These are phyloP conservation scores for Entomobrya multifasciata DNA, from an alignment of 2,888 invertebrate species.

Conservation along the genomic window DNA sequence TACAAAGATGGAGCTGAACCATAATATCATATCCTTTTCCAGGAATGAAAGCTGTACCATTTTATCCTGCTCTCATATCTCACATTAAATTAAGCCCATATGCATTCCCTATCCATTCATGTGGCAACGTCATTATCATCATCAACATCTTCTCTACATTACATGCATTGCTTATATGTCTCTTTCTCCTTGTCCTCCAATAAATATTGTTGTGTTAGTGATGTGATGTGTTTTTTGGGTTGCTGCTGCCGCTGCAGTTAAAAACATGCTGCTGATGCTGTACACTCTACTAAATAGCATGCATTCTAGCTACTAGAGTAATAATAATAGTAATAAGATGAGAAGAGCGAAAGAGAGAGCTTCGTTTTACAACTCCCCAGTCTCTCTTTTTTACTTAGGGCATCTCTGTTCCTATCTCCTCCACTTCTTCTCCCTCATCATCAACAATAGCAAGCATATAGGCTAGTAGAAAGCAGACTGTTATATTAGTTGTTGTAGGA, in stretches of 20 bases:
- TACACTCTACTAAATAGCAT: no score
- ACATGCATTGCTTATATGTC: conserved; percentile 17
- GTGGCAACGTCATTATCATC: not conserved
- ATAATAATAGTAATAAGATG: not conserved
- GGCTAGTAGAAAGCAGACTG: no score
- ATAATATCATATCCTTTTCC: no score
- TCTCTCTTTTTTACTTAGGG: conserved; percentile 23
- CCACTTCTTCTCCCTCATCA: no score
- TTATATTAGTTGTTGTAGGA: not conserved
- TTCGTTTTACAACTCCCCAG: conserved; percentile 40
- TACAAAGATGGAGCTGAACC: no score
- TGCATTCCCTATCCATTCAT: not conserved
- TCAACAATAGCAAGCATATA: no score
- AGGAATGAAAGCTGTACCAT: not conserved
- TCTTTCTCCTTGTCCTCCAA: not conserved
- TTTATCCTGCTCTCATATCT: not conserved
- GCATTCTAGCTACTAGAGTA: not conserved
- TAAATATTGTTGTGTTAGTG: conserved; percentile 1
- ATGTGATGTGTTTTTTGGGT: no score
- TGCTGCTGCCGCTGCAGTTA: no score
- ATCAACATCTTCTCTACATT: not conserved
- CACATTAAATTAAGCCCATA: conserved; percentile 13
- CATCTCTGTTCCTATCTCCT: no score
- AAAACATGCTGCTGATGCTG: no score
- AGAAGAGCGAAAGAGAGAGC: conserved; percentile 14